Conservation (phyloP, 2,888 invertebrate species). For the Melinopterus prodromus region DNA sequence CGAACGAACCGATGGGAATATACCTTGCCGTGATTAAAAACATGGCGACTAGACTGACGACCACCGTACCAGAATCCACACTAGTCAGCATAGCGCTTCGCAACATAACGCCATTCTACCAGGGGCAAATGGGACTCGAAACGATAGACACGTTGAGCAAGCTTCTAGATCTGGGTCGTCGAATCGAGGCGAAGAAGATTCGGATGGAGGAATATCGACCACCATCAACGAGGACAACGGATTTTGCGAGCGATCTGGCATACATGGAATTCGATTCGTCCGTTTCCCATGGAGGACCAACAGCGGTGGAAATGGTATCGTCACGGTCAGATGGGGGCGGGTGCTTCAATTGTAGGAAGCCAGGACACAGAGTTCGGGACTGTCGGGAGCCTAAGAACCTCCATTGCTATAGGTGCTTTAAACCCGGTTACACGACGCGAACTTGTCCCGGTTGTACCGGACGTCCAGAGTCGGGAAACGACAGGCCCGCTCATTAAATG, state of each 20-base stretch:
- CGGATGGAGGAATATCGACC: constrained; percentile 28
- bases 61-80: constrained; percentile 8
- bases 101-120: constrained; percentile 27
- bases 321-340: neutral
- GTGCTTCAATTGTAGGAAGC: constrained; percentile 17
- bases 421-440: neutral
- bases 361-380: neutral
- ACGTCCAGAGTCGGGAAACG: too few relatives aligned
- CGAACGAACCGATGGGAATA: constrained; percentile 43
- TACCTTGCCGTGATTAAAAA: neutral
- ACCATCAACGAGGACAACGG: constrained; percentile 10
- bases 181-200: constrained; percentile 27
- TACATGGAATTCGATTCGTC: neutral
- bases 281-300: too few relatives aligned
- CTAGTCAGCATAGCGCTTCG: constrained; percentile 16
- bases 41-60: constrained; percentile 6
- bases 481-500: neutral
- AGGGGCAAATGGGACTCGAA: constrained; percentile 12
- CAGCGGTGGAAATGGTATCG: too few relatives aligned
- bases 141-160: constrained; percentile 10
- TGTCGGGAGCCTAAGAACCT: neutral
- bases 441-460: neutral
- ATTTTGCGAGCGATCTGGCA: constrained; percentile 35
- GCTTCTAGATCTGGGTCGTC: constrained; percentile 21
- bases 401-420: constrained; percentile 17